Percentiles rank a stretch among this genome's conserved stretches.
phyloP scores from a whole-genome alignment of 2,888 invertebrate species.

The Athripsodes cinereus region DNA sequence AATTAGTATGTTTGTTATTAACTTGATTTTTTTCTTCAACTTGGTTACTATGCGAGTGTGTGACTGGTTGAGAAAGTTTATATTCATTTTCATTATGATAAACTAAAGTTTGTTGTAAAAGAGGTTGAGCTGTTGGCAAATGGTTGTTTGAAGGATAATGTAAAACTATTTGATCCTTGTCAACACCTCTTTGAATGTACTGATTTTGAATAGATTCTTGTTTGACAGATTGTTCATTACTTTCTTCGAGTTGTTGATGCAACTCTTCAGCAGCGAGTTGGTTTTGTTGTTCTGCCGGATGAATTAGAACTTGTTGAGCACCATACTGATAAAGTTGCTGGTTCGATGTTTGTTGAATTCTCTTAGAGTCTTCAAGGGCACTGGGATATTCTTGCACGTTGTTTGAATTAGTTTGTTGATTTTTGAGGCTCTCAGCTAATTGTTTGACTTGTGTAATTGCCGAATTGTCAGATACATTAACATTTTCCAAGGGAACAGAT shows the following conservation, averaged over 20 bases:
- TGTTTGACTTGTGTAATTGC: neutral
- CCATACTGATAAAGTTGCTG: constrained; percentile 35
- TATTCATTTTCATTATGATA: neutral
- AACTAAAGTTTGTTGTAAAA: constrained; percentile 20
- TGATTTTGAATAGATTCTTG: constrained; percentile 43
- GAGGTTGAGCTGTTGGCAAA: constrained; percentile 1
- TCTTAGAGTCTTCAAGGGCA: constrained; percentile 40
- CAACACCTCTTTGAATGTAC: constrained; percentile 29
- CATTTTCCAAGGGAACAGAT: constrained; percentile 48
- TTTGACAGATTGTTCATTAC: constrained; percentile 38
- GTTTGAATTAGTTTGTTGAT: constrained; percentile 5
- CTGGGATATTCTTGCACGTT: constrained; percentile 37
- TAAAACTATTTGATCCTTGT: neutral
- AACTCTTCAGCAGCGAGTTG: constrained; percentile 29
- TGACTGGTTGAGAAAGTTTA: neutral
- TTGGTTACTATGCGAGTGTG: neutral
- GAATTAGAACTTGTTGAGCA: constrained; percentile 38
- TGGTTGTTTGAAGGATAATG: neutral
- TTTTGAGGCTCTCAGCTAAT: constrained; percentile 5
- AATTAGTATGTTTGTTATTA: neutral
- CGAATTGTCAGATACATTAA: constrained; percentile 29
- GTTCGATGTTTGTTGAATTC: constrained; percentile 37
- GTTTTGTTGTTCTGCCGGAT: constrained; percentile 30
- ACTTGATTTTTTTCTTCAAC: neutral
- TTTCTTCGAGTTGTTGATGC: constrained; percentile 24